These are phyloP conservation scores for Empidonax traillii DNA, from an alignment of 2,113 vertebrate genomes.

Conservation along the genomic window DNA sequence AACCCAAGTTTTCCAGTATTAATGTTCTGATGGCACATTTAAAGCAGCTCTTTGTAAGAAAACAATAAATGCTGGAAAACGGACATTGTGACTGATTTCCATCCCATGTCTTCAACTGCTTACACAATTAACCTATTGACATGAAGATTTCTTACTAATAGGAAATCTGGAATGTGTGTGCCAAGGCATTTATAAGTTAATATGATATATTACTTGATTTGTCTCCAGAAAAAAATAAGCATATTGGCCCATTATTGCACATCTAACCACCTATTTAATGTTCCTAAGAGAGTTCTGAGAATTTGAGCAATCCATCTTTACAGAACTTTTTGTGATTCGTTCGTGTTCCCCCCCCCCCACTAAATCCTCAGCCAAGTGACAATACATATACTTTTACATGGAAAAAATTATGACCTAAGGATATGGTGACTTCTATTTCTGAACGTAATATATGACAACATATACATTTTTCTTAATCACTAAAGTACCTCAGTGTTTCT, in stretches of 20 bases:
- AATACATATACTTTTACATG: not conserved
- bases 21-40: not conserved
- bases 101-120: not conserved
- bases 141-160: conserved; percentile 18
- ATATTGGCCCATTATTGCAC: not conserved
- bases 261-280: not conserved
- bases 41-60: not conserved
- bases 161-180: not conserved
- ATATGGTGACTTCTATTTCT: not conserved
- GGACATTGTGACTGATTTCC: not conserved
- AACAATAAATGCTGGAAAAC: not conserved
- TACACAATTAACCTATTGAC: conserved; percentile 45
- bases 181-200: not conserved
- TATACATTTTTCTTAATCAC: not conserved
- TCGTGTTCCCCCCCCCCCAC: not conserved
- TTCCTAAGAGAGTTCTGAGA: not conserved
- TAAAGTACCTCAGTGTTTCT: not conserved
- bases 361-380: not conserved
- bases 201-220: not conserved
- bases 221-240: not conserved
- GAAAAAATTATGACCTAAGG: not conserved
- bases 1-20: not conserved
- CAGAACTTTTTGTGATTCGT: not conserved
- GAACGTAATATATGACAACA: fast-evolving
- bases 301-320: not conserved